Evolutionary conservation across 2,113 vertebrate species (phyloP).

Genomic region (Cyphomyrus discorhynchus): DNA sequence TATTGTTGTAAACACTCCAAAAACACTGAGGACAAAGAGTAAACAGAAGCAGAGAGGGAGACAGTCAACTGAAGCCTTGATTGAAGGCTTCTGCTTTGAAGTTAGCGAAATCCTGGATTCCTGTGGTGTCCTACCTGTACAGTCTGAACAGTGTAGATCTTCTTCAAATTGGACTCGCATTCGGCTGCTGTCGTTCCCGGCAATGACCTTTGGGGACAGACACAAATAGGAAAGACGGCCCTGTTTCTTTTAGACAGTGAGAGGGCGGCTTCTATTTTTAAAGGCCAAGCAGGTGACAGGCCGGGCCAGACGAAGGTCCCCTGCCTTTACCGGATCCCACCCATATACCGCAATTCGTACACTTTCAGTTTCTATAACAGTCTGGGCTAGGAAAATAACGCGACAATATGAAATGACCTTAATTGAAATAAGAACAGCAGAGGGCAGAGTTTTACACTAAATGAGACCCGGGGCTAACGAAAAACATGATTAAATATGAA

Average conservation of each 20-base stretch:
- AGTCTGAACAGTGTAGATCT: conserved; percentile 86
- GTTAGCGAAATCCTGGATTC: neutral
- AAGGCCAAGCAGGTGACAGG: neutral
- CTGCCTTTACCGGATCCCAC: neutral
- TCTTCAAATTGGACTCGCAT: conserved; percentile 89
- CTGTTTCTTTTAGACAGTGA: neutral
- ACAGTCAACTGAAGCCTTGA: neutral
- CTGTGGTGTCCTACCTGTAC: conserved; percentile 70
- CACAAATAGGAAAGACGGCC: neutral
- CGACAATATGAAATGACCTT: neutral
- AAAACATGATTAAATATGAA: neutral
- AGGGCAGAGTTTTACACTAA: conserved; percentile 13
- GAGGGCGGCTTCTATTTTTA: neutral
- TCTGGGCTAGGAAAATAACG: neutral
- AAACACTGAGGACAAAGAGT: conserved; percentile 68
- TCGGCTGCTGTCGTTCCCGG: conserved; percentile 90
- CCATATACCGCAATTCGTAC: neutral
- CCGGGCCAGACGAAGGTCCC: neutral
- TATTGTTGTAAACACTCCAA: conserved; percentile 97
- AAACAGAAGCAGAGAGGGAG: conserved; percentile 20
- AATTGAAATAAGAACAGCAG: neutral
- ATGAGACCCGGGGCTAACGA: neutral
- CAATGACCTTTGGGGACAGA: conserved; percentile 66
- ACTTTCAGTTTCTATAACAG: neutral
- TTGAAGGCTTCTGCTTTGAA: neutral